phyloP scores from a whole-genome alignment of 2,113 vertebrate genomes.

The Corydoras maculifer region DNA sequence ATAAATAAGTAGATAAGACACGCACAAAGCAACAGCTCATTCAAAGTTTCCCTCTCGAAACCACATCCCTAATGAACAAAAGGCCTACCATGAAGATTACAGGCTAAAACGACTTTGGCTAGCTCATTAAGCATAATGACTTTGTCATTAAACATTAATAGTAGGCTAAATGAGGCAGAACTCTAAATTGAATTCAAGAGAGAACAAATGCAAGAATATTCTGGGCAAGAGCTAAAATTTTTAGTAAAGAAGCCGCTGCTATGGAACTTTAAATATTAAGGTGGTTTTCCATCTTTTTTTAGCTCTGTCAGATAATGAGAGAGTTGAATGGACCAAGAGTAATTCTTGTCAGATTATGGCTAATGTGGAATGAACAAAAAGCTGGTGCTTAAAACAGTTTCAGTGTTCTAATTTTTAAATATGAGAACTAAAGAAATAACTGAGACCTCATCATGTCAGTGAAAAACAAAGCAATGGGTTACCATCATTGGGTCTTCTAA shows the following conservation, averaged over 20 bases:
- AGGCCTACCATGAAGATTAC: background rate
- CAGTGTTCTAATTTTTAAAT: slow-evolving; percentile 7
- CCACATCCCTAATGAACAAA: too few relatives aligned
- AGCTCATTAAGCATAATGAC: slow-evolving; percentile 6
- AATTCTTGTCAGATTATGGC: background rate
- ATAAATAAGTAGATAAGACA: background rate
- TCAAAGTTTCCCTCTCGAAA: too few relatives aligned
- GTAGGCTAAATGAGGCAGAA: slow-evolving; percentile 4
- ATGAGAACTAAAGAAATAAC: slow-evolving; percentile 14
- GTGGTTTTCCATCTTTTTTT: slow-evolving; percentile 11
- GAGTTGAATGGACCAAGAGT: slow-evolving; percentile 1
- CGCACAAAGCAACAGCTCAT: background rate
- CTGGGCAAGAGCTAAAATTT: background rate
- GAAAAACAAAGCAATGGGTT: background rate
- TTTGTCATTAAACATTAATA: slow-evolving; percentile 7
- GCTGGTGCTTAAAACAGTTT: background rate
- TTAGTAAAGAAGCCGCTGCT: slow-evolving; percentile 6
- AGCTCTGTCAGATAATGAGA: slow-evolving; percentile 20
- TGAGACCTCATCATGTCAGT: slow-evolving; percentile 22
- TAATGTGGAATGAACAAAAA: background rate
- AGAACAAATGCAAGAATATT: background rate
- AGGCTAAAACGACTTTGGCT: background rate
- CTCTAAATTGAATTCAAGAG: background rate
- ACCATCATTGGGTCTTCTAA: background rate
- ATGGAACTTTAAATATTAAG: slow-evolving; percentile 20